Evolutionary conservation across 2,113 vertebrate species (phyloP).

Genomic region (Ophiodon elongatus): DNA sequence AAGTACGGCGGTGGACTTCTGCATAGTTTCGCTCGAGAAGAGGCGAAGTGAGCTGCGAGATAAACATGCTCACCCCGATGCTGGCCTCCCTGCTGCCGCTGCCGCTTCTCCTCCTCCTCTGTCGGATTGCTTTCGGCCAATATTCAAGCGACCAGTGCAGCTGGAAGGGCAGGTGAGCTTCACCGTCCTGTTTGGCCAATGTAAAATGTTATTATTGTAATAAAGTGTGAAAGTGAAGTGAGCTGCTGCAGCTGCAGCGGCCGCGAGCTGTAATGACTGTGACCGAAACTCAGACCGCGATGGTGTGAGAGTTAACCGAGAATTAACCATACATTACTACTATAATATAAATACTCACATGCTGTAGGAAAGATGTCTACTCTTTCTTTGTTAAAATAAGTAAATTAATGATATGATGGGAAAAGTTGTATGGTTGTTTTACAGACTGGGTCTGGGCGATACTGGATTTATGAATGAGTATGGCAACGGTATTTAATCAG

Average conservation of each 20-base stretch:
- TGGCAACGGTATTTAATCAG: neutral
- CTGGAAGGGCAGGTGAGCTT: conserved; percentile 95
- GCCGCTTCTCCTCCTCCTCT: conserved; percentile 83
- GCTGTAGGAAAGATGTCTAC: too few species aligned
- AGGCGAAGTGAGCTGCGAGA: conserved; percentile 72
- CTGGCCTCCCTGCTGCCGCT: conserved; percentile 80
- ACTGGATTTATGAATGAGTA: conserved; percentile 27
- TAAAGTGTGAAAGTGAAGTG: neutral
- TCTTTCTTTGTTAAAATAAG: accelerated
- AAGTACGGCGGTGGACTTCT: conserved; percentile 58
- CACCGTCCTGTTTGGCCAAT: neutral
- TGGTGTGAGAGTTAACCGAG: neutral
- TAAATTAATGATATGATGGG: too few species aligned
- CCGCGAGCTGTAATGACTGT: neutral
- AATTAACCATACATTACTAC: neutral
- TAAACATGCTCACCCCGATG: conserved; percentile 82
- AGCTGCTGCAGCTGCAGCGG: neutral
- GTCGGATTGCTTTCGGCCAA: conserved; percentile 86
- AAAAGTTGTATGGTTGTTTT: neutral
- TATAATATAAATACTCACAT: neutral
- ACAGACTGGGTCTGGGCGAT: neutral
- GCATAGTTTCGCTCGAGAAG: conserved; percentile 62
- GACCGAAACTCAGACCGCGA: conserved; percentile 37
- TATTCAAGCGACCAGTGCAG: conserved; percentile 97
- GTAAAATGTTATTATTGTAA: neutral